phyloP scores from a whole-genome alignment of 92 coral and sea anemone genomes.

The Bergia sp. region DNA sequence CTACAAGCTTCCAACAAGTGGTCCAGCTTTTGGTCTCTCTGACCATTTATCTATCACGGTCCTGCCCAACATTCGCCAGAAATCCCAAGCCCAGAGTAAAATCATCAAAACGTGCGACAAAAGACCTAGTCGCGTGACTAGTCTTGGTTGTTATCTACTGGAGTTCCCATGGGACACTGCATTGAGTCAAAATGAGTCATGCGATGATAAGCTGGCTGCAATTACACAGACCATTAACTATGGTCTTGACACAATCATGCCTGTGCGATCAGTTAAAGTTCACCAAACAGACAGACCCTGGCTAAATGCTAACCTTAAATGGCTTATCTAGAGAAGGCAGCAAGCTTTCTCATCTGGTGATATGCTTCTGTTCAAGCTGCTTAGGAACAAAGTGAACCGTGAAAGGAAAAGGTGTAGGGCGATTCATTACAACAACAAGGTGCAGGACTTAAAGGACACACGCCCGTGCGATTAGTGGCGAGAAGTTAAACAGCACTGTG shows the following conservation, averaged over 20 bases:
- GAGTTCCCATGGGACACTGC: constrained; percentile 50
- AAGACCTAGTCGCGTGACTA: constrained; percentile 46
- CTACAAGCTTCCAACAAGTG: constrained; percentile 44
- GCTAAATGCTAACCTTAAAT: constrained; percentile 34
- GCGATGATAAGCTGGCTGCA: constrained; percentile 43
- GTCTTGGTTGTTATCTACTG: constrained; percentile 44
- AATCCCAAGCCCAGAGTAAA: constrained; percentile 36
- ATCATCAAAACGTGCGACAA: constrained; percentile 37
- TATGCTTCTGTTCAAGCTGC: constrained; percentile 30
- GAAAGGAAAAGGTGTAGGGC: constrained; percentile 57
- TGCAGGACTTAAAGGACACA: constrained; percentile 51
- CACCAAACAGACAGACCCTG: constrained; percentile 44
- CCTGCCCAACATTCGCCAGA: constrained; percentile 48
- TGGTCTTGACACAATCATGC: constrained; percentile 42
- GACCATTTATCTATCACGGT: constrained; percentile 53
- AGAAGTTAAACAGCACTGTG: constrained; percentile 40
- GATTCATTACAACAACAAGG: constrained; percentile 45
- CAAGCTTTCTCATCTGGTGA: constrained; percentile 40
- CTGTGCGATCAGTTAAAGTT: constrained; percentile 40
- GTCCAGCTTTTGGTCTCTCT: constrained; percentile 53
- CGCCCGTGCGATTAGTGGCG: constrained; percentile 55
- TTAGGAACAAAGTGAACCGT: constrained; percentile 48
- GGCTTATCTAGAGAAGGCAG: constrained; percentile 28
- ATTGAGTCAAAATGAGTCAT: constrained; percentile 40
- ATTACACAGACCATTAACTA: constrained; percentile 27